A percentile compares a stretch with the other conserved stretches of the same genome.
These are phyloP conservation scores for Aplodontia rufa DNA, from an alignment of 2,113 vertebrate genomes.

Conservation along the genomic window DNA sequence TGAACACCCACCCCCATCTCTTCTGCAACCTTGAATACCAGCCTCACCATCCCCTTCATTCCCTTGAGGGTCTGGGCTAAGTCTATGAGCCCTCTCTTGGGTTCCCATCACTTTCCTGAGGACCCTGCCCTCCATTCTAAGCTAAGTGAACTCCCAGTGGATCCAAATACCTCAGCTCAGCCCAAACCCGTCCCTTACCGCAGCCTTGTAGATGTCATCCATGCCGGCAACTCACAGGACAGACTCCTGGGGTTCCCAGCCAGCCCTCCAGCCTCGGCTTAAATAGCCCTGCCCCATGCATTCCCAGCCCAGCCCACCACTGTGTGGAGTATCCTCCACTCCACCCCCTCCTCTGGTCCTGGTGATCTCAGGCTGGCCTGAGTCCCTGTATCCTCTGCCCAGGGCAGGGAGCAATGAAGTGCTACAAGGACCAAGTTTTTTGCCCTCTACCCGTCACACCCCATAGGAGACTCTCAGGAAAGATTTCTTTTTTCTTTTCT, in stretches of 20 bases:
- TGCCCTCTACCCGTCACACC: background rate
- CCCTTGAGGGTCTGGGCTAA: background rate
- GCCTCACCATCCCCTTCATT: background rate
- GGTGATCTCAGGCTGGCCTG: slow-evolving; percentile 56
- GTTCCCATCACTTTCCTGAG: background rate
- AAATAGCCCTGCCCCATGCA: slow-evolving; percentile 63
- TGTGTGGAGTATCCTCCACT: background rate
- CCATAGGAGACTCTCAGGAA: background rate
- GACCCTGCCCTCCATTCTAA: background rate
- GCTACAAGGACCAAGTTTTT: background rate
- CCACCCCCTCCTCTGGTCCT: background rate
- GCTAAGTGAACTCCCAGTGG: background rate
- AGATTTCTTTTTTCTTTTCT: background rate
- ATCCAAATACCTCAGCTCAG: background rate
- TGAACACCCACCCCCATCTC: background rate
- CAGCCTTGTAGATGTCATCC: slow-evolving; percentile 93
- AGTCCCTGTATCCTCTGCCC: slow-evolving; percentile 45
- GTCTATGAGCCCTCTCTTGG: background rate
- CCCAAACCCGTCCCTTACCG: slow-evolving; percentile 81
- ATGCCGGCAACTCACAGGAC: slow-evolving; percentile 78
- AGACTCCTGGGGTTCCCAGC: slow-evolving; percentile 61
- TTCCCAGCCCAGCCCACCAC: slow-evolving; percentile 72
- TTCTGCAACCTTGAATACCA: background rate
- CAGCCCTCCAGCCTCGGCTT: slow-evolving; percentile 23
- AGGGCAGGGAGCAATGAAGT: slow-evolving; percentile 3